Base-by-base conservation (phyloP, 2,888 invertebrate genomes). In the Sepioteuthis lessoniana region DNA sequence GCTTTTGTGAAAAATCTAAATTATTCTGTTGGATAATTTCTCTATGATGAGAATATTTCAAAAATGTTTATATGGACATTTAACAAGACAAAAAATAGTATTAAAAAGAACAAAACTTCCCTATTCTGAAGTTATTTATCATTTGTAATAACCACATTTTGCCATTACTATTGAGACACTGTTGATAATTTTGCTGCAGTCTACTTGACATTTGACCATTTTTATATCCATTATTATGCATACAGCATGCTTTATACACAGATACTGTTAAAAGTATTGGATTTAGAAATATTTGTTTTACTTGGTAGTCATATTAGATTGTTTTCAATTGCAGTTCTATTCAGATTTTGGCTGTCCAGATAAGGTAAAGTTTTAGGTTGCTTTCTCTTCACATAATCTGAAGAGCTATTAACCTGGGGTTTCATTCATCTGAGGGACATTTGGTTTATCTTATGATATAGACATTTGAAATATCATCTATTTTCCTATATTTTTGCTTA, bases 201-300 rank as follows among this genome's bases (percentile, higher is more conserved):
- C 76, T 76, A 76, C 76, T n/a, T 76, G 76, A 76, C 2, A 76
- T n/a, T 76, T 76, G 76, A n/a, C 35, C 16, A n/a, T 76, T n/a
- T 76, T n/a, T n/a, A 76, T 76, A 35, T 76, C 76, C 76, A 76
- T 76, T 76, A n/a, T 76, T 76, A n/a, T 76, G 76, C 76, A 76
- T 35, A 76, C 1, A 76, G 76, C 76, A 76, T 76, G 76, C 76
- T n/a, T 76, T 76, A 76, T 76, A n/a, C 76, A 76, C 76, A 76
- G 76, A 76, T 76, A 76, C 76, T n/a, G 76, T 76, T 76, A n/a
- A 76, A 76, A 76, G 76, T 76, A 76, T 76, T 76, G 76, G 76
- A 76, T 76, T 76, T 76, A n/a, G n/a, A 76, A n/a, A 76, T n/a
- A n/a, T 35, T 76, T 76, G n/a, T 76, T n/a, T 76, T n/a, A 76